Base-by-base conservation (phyloP, 2,888 invertebrate genomes). In the Gerris lacustris region DNA sequence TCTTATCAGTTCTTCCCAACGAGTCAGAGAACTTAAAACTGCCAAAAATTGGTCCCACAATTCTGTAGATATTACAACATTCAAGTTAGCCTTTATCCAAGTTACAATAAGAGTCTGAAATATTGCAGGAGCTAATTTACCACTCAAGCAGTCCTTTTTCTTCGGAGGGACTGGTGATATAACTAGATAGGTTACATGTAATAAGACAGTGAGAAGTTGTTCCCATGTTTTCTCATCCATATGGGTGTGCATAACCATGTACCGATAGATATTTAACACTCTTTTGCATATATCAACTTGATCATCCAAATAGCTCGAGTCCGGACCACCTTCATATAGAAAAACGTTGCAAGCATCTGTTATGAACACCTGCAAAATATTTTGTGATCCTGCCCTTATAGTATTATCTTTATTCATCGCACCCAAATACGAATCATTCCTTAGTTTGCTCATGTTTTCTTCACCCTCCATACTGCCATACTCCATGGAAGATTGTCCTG, bases 81-180 rank as follows among this genome's bases (percentile, higher is more conserved):
- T 95, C 76, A 97, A 85, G 81, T 96, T 96, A 0, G 96, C 97
- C 78, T 96, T 94, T 76, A 97, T 96, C 96, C 97, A 97, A 5
- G 96, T 96, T 74, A 97, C 96, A 76, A 97, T 95, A 68, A 97
- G 82, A 0, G 97, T 97, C 86, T 97, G 91, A 77, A 92, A 88
- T 71, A 84, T 82, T 69, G 93, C 92, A 43, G 91, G 91, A 6
- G 93, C 93, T 73, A 94, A 82, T 78, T 90, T 90, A 45, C 90
- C 90, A 63, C 90, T 90, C 81, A 81, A 74, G 6, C 79, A 88
- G 76, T 88, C 88, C 80, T 92, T 92, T 71, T 88, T 86, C 77
- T 88, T 88, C 4, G 89, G 87, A 6, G 90, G 89, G 73, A 87
- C 87, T 79, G 91, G 91, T 76, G 88, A 88, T 69, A 97, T 82